Percentiles rank a stretch among this genome's conserved stretches.
Evolutionary conservation across 2,888 invertebrate genomes (phyloP).

Genomic region (Dysmachus trigonus): DNA sequence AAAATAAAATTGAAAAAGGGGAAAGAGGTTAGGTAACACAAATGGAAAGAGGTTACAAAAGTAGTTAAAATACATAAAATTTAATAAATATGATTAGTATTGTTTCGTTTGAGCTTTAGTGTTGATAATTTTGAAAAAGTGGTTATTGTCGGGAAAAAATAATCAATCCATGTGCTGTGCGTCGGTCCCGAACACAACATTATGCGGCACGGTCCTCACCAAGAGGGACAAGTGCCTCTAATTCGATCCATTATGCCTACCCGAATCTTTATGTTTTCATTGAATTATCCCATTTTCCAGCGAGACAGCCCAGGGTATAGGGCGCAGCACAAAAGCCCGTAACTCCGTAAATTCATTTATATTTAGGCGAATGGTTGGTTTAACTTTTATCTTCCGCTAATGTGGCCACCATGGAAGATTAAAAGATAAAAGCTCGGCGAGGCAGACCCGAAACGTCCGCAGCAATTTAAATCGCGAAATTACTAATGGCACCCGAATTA

Average conservation of each 20-base stretch:
- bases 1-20: too few relatives aligned
- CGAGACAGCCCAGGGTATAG: not conserved
- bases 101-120: not conserved
- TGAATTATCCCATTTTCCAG: not conserved
- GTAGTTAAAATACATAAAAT: not conserved
- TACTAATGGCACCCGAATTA: not conserved
- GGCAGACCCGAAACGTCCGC: not conserved
- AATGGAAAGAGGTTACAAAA: not conserved
- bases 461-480: not conserved
- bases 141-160: not conserved
- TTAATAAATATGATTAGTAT: too few relatives aligned
- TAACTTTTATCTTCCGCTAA: not conserved
- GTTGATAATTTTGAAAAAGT: not conserved
- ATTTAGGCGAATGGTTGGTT: not conserved
- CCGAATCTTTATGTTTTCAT: not conserved
- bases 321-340: not conserved
- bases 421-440: not conserved
- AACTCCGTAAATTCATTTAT: not conserved
- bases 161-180: too few relatives aligned
- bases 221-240: not conserved
- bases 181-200: not conserved
- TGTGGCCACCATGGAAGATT: conserved; percentile 14
- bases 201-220: not conserved
- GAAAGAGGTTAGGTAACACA: too few relatives aligned
- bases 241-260: not conserved